Evolutionary conservation across 2,888 invertebrate genomes (phyloP).

Genomic region (Melieria crassipennis): DNA sequence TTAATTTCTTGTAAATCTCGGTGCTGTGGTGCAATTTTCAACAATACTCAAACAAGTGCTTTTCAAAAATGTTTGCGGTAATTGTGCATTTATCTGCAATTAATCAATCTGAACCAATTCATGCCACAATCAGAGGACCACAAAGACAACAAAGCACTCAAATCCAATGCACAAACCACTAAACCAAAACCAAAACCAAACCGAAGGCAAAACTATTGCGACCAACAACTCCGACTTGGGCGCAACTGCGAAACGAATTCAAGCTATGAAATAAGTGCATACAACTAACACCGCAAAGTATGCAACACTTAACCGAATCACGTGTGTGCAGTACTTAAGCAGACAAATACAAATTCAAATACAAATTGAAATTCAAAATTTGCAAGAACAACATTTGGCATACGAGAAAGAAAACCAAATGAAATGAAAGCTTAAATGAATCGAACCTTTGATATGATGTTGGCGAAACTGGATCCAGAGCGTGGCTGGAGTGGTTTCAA

Average conservation of each 20-base stretch:
- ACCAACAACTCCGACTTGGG: too few relatives aligned
- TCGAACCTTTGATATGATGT: constrained; percentile 65
- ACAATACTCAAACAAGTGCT: background rate
- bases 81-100: background rate
- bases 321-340: too few relatives aligned
- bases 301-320: too few relatives aligned
- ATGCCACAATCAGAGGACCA: background rate
- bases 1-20: background rate
- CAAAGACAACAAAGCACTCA: background rate
- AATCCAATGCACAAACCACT: too few relatives aligned
- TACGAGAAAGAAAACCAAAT: constrained; percentile 1
- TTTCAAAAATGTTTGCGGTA: background rate
- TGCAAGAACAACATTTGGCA: background rate
- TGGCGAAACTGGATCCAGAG: constrained; percentile 62
- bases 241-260: too few relatives aligned
- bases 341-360: too few relatives aligned
- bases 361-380: too few relatives aligned
- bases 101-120: background rate
- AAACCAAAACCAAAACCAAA: too few relatives aligned
- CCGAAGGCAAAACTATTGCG: too few relatives aligned
- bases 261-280: too few relatives aligned
- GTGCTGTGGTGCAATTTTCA: background rate
- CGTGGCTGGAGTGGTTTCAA: constrained; percentile 63
- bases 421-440: constrained; percentile 37
- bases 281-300: too few relatives aligned